Evolutionary conservation across 2,888 invertebrate species (phyloP).

Genomic region (Rhagonycha lutea): DNA sequence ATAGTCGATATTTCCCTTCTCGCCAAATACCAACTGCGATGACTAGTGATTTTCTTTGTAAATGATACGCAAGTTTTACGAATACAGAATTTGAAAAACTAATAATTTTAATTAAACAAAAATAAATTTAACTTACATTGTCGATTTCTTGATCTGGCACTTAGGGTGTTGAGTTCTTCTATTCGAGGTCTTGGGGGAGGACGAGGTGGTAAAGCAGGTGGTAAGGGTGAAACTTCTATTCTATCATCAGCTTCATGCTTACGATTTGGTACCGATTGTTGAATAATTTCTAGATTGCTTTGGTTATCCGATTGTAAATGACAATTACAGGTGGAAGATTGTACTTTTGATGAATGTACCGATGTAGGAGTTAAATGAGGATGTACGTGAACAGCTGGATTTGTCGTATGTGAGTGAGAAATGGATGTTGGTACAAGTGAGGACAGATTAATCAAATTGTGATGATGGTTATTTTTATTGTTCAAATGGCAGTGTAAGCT

Average conservation of each 20-base stretch:
- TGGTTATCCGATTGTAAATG: constrained; percentile 48
- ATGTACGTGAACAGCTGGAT: constrained; percentile 45
- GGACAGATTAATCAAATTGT: constrained; percentile 35
- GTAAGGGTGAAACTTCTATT: constrained; percentile 54
- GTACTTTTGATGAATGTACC: constrained; percentile 38
- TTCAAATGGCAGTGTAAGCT: constrained; percentile 24
- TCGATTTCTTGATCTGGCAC: constrained; percentile 44
- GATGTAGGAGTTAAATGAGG: constrained; percentile 48
- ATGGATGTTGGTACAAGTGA: constrained; percentile 38
- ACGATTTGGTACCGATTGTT: constrained; percentile 34
- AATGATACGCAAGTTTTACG: background rate
- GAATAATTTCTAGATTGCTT: constrained; percentile 37
- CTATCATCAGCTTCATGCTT: constrained; percentile 53
- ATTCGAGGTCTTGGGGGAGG: constrained; percentile 55
- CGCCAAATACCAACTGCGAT: constrained; percentile 14
- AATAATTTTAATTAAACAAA: background rate
- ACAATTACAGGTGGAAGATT: constrained; percentile 46
- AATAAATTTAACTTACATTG: constrained; percentile 43
- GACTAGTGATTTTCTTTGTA: constrained; percentile 4
- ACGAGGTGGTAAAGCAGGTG: constrained; percentile 56
- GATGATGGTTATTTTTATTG: constrained; percentile 35
- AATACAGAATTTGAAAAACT: background rate
- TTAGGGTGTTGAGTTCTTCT: constrained; percentile 47
- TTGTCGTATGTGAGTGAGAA: constrained; percentile 43
- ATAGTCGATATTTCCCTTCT: constrained; percentile 53